Conservation (phyloP, 2,113 vertebrate genomes). For the Triplophysa tibetana region DNA sequence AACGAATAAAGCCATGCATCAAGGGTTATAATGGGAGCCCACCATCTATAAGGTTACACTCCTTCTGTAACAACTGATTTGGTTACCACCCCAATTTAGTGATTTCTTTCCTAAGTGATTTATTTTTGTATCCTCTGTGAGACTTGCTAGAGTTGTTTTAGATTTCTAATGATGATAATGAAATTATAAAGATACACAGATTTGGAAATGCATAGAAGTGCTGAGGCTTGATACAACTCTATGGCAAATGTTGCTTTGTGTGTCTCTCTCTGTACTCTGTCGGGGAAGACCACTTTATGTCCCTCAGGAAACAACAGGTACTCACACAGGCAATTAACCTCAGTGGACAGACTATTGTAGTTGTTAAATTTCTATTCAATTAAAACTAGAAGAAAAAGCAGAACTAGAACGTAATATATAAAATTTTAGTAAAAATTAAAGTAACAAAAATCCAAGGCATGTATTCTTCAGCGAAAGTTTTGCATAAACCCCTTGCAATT, state of each 20-base stretch:
- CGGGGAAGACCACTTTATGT: not conserved
- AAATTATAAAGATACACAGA: too few species aligned
- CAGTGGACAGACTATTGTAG: not conserved
- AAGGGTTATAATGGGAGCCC: too few species aligned
- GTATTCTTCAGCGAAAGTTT: not conserved
- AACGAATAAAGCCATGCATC: too few species aligned
- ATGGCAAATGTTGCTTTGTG: too few species aligned
- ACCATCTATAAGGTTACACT: too few species aligned
- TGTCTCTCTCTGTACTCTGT: not conserved
- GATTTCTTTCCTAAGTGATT: not conserved
- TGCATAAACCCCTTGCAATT: too few species aligned
- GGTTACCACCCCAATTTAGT: not conserved
- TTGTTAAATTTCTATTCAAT: not conserved
- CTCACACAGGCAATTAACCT: slow-evolving; percentile 23
- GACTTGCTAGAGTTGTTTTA: not conserved
- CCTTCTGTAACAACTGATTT: not conserved
- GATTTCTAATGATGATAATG: too few species aligned
- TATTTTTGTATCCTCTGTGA: not conserved
- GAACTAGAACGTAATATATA: too few species aligned
- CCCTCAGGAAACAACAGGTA: slow-evolving; percentile 14
- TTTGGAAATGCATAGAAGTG: too few species aligned
- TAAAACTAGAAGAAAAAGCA: not conserved
- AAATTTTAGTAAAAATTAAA: not conserved
- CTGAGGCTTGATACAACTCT: not conserved
- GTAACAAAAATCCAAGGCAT: not conserved